phyloP scores from a whole-genome alignment of 2,888 invertebrate species.

The Xestia ashworthii region DNA sequence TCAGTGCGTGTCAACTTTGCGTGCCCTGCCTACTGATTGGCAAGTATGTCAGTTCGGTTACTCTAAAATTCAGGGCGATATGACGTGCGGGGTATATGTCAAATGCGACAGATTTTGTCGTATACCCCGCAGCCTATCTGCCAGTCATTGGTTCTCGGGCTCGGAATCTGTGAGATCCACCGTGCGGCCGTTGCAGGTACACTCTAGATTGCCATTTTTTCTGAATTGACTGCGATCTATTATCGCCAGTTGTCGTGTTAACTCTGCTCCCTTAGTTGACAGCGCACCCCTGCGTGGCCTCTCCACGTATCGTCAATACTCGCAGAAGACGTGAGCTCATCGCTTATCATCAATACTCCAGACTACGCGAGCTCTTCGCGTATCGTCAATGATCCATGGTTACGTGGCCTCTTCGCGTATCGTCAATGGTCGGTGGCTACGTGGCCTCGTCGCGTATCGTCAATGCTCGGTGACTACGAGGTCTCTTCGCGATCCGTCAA shows the following conservation, averaged over 20 bases:
- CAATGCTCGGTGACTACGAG: conserved; percentile 32
- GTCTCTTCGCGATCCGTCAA: conserved; percentile 7
- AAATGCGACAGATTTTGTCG: conserved; percentile 7
- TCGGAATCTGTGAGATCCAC: conserved; percentile 6
- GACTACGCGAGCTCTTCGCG: conserved; percentile 18
- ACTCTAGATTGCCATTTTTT: background rate
- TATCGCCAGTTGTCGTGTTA: conserved; percentile 50
- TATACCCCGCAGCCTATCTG: conserved; percentile 5
- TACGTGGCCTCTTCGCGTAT: conserved; percentile 20
- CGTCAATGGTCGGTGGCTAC: conserved; percentile 32
- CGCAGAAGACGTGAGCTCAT: conserved; percentile 26
- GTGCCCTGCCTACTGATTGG: conserved; percentile 10
- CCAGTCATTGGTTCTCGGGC: conserved; percentile 1
- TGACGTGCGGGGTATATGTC: conserved; percentile 27
- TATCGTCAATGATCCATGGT: conserved; percentile 31
- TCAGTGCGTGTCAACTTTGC: background rate
- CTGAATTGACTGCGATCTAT: conserved; percentile 27
- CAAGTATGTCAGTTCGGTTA: conserved; percentile 33
- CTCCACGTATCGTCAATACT: conserved; percentile 33
- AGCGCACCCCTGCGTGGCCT: conserved; percentile 35
- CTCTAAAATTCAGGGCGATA: background rate
- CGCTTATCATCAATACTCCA: conserved; percentile 32
- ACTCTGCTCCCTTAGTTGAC: conserved; percentile 57
- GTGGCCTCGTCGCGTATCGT: conserved; percentile 24
- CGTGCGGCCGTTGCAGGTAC: conserved; percentile 30